Evolutionary conservation across 1,140 invertebrate genomes (phyloP).

Genomic region (Dermatophagoides farinae): DNA sequence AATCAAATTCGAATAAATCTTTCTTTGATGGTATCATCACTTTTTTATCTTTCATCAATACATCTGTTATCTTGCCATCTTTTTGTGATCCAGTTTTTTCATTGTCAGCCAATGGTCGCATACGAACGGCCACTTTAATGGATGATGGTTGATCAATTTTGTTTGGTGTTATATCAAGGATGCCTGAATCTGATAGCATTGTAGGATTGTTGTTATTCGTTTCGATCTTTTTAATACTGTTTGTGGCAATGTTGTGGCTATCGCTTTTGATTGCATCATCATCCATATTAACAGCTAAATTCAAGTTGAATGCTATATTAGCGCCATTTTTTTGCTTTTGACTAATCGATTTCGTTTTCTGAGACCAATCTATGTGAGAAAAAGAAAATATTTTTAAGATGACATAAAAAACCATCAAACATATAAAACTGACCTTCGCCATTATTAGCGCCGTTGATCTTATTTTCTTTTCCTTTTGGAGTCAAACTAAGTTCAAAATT

Average conservation of each 20-base stretch:
- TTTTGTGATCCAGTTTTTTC: neutral
- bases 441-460: too few species aligned
- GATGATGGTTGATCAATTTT: neutral
- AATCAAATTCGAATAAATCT: slow-evolving; percentile 12
- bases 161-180: neutral
- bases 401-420: too few species aligned
- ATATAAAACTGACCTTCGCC: too few species aligned
- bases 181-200: neutral
- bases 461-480: too few species aligned
- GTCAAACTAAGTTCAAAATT: too few species aligned
- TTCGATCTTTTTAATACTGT: neutral
- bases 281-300: slow-evolving; percentile 6
- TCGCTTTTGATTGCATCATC: neutral
- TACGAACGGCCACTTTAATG: slow-evolving; percentile 8
- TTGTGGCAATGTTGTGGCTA: neutral
- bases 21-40: neutral
- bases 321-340: slow-evolving; percentile 25
- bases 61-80: neutral
- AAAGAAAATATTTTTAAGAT: too few species aligned
- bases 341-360: too few species aligned
- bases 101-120: slow-evolving; percentile 6
- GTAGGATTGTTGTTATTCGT: neutral
- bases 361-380: too few species aligned
- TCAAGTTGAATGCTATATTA: slow-evolving; percentile 26
- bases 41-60: neutral